phyloP scores from a whole-genome alignment of 2,797 vertebrate species.

The Manis javanica region DNA sequence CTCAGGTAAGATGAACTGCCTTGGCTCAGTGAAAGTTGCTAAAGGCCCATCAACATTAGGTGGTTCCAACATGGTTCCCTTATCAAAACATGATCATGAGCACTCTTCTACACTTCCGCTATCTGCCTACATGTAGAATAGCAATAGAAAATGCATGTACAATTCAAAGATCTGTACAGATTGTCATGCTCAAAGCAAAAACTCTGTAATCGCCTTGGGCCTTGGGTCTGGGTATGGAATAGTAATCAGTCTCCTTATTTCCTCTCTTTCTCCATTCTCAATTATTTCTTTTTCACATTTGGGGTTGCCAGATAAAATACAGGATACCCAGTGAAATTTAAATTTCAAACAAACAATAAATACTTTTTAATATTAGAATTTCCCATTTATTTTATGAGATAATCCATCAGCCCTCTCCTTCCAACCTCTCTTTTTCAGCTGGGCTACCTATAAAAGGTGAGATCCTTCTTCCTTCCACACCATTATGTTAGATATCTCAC shows the following conservation, averaged over 20 bases:
- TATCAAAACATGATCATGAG: not conserved
- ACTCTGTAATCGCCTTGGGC: not conserved
- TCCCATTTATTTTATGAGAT: constrained; percentile 13
- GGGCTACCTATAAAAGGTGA: not conserved
- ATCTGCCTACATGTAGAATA: rapidly evolving
- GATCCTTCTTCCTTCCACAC: not conserved
- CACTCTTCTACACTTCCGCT: not conserved
- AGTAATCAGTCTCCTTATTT: not conserved
- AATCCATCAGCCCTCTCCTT: not conserved
- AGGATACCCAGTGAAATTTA: not conserved
- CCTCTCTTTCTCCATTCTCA: not conserved
- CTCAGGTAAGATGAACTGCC: not conserved
- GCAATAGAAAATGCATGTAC: not conserved
- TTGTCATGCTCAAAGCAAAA: not conserved
- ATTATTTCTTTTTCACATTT: not conserved
- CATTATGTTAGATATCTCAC: not conserved
- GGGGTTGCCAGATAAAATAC: not conserved
- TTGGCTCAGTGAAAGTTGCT: not conserved
- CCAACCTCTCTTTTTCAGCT: not conserved
- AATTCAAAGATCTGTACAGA: not conserved
- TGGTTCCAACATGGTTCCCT: not conserved
- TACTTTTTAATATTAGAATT: not conserved
- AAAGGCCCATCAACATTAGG: not conserved
- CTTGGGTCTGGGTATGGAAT: not conserved
- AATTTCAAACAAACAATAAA: constrained; percentile 27